phyloP scores from a whole-genome alignment of 2,888 invertebrate species.

The Philonicus albiceps region DNA sequence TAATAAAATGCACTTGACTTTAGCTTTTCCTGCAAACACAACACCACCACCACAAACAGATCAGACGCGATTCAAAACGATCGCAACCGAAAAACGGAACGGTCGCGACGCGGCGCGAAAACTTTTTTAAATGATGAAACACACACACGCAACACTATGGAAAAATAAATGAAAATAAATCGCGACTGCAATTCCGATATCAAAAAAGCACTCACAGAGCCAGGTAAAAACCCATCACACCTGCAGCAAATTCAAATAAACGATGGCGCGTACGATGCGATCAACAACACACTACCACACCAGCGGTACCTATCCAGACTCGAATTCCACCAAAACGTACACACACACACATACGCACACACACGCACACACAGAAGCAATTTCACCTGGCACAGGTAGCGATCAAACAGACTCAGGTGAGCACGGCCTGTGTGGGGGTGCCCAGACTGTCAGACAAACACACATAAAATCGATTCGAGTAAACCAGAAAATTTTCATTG shows the following conservation, averaged over 20 bases:
- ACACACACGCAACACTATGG: slow-evolving; percentile 13
- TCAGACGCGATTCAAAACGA: neutral
- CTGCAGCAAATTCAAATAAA: neutral
- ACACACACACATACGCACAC: too few species aligned
- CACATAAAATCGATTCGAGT: neutral
- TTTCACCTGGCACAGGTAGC: neutral
- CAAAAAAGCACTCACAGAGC: slow-evolving; percentile 24
- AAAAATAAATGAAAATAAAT: too few species aligned
- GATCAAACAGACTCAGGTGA: neutral
- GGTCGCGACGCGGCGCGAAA: neutral
- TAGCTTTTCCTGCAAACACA: slow-evolving; percentile 35
- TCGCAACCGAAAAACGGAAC: neutral
- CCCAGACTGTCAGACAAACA: slow-evolving; percentile 1
- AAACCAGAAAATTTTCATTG: neutral
- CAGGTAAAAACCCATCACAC: neutral
- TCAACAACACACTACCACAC: neutral
- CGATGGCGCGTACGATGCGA: neutral
- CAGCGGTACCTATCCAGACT: neutral
- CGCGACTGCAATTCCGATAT: neutral
- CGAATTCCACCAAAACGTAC: neutral
- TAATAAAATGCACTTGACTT: slow-evolving; percentile 32
- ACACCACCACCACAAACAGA: neutral
- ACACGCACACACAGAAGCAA: neutral
- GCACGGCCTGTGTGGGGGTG: neutral
- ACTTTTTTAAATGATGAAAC: too few species aligned